Percentiles rank a stretch among this genome's conserved stretches.
Conservation (phyloP, 2,888 invertebrate genomes). For the Volucella bombylans region DNA sequence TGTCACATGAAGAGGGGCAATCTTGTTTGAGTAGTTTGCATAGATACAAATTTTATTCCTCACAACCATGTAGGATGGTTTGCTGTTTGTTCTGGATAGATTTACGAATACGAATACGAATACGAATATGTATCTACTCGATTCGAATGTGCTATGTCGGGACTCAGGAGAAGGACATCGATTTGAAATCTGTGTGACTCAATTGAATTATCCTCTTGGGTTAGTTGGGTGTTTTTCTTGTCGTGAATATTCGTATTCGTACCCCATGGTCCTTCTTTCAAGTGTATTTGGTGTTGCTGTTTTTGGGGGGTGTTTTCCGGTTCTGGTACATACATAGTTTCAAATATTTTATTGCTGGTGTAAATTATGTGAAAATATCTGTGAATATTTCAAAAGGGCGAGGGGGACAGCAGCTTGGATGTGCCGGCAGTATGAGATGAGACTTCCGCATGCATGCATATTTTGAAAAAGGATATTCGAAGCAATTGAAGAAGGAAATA, state of each 20-base stretch:
- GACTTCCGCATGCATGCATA: conserved; percentile 71
- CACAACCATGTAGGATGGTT: conserved; percentile 35
- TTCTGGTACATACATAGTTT: conserved; percentile 66
- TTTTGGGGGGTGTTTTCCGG: conserved; percentile 37
- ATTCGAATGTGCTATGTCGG: conserved; percentile 2
- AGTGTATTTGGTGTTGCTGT: background rate
- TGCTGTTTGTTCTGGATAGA: conserved; percentile 28
- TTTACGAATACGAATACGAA: conserved; percentile 1
- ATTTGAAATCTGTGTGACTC: conserved; percentile 71
- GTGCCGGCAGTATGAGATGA: conserved; percentile 3
- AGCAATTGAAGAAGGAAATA: conserved; percentile 72
- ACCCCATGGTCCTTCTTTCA: no score
- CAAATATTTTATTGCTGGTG: conserved; percentile 73
- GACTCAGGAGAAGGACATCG: conserved; percentile 56
- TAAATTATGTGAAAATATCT: conserved; percentile 72
- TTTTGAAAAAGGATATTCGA: conserved; percentile 65
- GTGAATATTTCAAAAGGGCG: conserved; percentile 50
- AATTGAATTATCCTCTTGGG: conserved; percentile 70
- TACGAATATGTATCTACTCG: no score
- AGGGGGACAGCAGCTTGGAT: background rate
- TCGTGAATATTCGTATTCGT: background rate
- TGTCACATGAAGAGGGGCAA: conserved; percentile 41
- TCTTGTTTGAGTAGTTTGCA: conserved; percentile 71
- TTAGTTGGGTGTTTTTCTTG: conserved; percentile 39
- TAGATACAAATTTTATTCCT: conserved; percentile 70